Evolutionary conservation across 2,888 invertebrate genomes (phyloP), one percentile per base, ranked within the genome.

Genomic region (Lepas anatifera): DNA sequence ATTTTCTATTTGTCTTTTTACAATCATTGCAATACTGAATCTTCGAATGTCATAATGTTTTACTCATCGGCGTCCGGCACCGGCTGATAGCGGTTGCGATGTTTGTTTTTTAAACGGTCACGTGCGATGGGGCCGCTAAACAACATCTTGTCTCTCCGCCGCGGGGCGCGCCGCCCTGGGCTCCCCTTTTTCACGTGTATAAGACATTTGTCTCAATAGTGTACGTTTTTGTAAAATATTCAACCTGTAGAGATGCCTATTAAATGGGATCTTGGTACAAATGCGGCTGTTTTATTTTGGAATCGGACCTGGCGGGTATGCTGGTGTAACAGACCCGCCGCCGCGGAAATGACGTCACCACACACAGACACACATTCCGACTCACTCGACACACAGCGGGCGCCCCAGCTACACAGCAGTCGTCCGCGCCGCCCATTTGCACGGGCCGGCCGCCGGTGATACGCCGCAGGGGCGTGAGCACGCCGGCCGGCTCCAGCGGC

Each of bases 251-350:
- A 66, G 66, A 66, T 66, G 27, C 66, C 66, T 66, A 66, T 66
- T 66, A 66, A 66, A 66, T 66, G 66, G 66, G 66, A 39, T 66
- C 66, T 66, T 58, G 58, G 58, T 58, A 58, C 58, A 58, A 58
- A 35, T 22, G 35, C 22, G 7, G 22, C 11, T 35, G 58, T 58
- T 58, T 58, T 46, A n/a, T n/a, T n/a, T n/a, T n/a, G n/a, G n/a
- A n/a, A n/a, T n/a, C n/a, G n/a, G n/a, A n/a, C n/a, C n/a, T n/a
- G n/a, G n/a, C n/a, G n/a, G n/a, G n/a, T n/a, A n/a, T n/a, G n/a
- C n/a, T n/a, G n/a, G n/a, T n/a, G n/a, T n/a, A n/a, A n/a, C n/a
- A n/a, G n/a, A n/a, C n/a, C n/a, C n/a, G n/a, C n/a, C n/a, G n/a
- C n/a, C n/a, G n/a, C n/a, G n/a, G n/a, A n/a, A n/a, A n/a, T n/a